phyloP scores from a whole-genome alignment of 2,113 vertebrate species.

The Eonycteris spelaea region DNA sequence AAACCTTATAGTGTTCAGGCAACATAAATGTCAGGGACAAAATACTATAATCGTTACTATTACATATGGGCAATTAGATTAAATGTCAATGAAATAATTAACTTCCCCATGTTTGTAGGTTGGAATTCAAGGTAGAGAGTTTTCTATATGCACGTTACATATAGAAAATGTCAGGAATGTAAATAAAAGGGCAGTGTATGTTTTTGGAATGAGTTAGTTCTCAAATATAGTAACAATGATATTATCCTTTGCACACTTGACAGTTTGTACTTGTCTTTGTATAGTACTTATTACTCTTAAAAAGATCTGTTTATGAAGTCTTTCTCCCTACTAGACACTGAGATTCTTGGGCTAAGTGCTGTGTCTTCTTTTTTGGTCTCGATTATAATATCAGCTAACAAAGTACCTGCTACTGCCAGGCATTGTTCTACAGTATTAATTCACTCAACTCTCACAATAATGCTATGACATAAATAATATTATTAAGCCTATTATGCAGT shows the following conservation, averaged over 20 bases:
- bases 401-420: background rate
- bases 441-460: background rate
- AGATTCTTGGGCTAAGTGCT: background rate
- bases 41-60: background rate
- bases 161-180: background rate
- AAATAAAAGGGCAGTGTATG: background rate
- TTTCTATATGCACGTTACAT: background rate
- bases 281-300: background rate
- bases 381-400: background rate
- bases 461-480: background rate
- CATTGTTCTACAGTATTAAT: background rate
- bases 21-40: background rate
- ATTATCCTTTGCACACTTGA: background rate
- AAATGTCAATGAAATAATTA: slow-evolving; percentile 42
- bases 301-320: background rate
- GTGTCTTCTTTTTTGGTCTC: background rate
- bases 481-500: background rate
- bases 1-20: background rate
- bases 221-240: background rate
- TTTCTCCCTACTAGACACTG: background rate
- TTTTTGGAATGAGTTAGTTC: background rate
- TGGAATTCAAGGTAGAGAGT: slow-evolving; percentile 1
- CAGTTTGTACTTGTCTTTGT: background rate
- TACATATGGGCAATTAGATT: background rate
- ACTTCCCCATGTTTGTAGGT: background rate